These are phyloP conservation scores for Planococcus citri DNA, from an alignment of 1,140 invertebrate species.

Conservation along the genomic window DNA sequence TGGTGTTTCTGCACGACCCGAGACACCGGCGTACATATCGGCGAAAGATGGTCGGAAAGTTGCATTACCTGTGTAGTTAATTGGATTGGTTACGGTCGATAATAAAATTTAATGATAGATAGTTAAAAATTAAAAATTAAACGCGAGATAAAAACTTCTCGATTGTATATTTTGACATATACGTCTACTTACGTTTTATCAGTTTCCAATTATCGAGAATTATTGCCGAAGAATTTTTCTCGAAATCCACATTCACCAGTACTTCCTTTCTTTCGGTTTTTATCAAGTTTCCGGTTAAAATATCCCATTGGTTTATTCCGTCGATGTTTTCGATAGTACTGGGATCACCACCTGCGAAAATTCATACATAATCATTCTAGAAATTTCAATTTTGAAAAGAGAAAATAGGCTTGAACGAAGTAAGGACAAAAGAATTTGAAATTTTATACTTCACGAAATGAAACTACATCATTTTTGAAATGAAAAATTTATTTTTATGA, in stretches of 20 bases:
- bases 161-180: too few species aligned
- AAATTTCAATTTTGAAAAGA: neutral
- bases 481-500: too few species aligned
- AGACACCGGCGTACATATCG: neutral
- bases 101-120: too few species aligned
- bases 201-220: conserved; percentile 26
- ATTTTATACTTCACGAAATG: too few species aligned
- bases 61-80: neutral
- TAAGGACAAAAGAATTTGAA: too few species aligned
- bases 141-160: neutral
- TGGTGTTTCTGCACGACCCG: neutral
- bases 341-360: conserved; percentile 36
- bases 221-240: conserved; percentile 29
- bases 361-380: too few species aligned
- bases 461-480: neutral
- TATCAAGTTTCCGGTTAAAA: conserved; percentile 36
- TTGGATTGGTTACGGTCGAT: neutral
- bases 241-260: conserved; percentile 60
- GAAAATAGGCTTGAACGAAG: too few species aligned
- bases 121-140: neutral
- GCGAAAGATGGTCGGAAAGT: neutral
- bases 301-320: conserved; percentile 46
- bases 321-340: conserved; percentile 39
- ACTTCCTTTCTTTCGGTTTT: conserved; percentile 44
- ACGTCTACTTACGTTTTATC: conserved; percentile 24